These are phyloP conservation scores for Hymenopus coronatus DNA, from an alignment of 2,888 invertebrate genomes.

Conservation along the genomic window DNA sequence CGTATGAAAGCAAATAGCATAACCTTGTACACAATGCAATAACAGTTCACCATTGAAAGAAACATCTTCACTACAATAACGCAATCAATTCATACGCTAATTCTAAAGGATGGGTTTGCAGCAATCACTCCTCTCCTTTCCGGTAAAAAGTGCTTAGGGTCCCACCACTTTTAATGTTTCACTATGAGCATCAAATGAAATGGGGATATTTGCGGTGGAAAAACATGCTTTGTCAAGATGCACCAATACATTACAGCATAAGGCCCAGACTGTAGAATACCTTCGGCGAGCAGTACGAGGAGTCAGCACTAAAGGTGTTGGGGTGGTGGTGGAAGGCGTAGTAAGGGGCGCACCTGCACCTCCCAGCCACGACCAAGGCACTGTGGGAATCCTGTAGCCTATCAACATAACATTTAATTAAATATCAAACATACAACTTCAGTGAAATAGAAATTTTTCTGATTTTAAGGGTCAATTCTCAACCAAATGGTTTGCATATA, in stretches of 20 bases:
- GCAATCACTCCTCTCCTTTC: background rate
- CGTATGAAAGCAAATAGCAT: too few relatives aligned
- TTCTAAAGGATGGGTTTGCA: background rate
- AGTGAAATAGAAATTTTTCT: background rate
- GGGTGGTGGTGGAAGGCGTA: constrained; percentile 53
- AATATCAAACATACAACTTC: background rate
- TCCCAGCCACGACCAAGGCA: constrained; percentile 74
- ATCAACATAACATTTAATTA: constrained; percentile 37
- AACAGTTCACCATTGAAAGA: background rate
- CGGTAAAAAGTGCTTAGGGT: background rate
- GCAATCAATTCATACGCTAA: background rate
- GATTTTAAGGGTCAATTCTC: background rate
- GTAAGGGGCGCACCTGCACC: constrained; percentile 51
- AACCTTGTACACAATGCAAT: too few relatives aligned
- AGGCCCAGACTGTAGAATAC: constrained; percentile 48
- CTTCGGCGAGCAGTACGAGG: constrained; percentile 70
- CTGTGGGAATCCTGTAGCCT: constrained; percentile 71
- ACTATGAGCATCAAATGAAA: background rate
- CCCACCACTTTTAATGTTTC: background rate
- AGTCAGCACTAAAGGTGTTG: constrained; percentile 65
- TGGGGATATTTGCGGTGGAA: background rate
- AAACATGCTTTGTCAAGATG: background rate
- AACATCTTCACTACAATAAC: background rate
- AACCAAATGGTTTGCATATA: background rate
- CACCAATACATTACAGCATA: background rate